Evolutionary conservation across 2,888 invertebrate genomes (phyloP).

Genomic region (Dyspetes luteomarginatus): DNA sequence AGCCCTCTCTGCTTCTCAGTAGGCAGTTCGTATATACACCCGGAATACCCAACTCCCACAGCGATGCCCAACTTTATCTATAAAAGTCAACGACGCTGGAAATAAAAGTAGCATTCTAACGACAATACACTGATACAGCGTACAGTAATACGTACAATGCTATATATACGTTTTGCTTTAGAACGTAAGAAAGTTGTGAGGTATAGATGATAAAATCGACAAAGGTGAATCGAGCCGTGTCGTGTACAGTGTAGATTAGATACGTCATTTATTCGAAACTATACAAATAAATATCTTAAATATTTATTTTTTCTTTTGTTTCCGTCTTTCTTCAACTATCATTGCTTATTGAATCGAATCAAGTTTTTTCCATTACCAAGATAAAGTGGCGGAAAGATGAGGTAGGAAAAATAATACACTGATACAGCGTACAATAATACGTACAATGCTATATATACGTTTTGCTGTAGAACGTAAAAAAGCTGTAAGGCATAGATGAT

Average conservation of each 20-base stretch:
- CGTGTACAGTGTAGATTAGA: background rate
- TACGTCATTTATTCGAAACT: no score
- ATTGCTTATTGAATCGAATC: no score
- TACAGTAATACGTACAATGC: slow-evolving; percentile 23
- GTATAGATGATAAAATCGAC: background rate
- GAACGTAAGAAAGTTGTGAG: slow-evolving; percentile 17
- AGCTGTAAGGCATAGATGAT: slow-evolving; percentile 7
- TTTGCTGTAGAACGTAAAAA: slow-evolving; percentile 14
- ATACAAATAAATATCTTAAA: no score
- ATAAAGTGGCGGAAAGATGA: no score
- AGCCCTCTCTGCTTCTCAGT: slow-evolving; percentile 31
- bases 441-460: slow-evolving; percentile 18
- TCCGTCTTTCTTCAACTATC: no score
- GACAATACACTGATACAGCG: slow-evolving; percentile 43
- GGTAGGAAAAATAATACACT: slow-evolving; percentile 58
- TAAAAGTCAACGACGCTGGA: slow-evolving; percentile 77
- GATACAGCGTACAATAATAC: slow-evolving; percentile 9
- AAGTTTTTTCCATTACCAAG: no score
- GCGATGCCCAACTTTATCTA: slow-evolving; percentile 76
- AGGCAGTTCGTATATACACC: background rate
- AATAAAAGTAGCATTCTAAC: slow-evolving; percentile 74
- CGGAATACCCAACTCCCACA: slow-evolving; percentile 67
- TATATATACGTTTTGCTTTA: background rate
- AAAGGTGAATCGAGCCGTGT: background rate
- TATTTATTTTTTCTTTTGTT: no score